Conservation (phyloP, 2,113 vertebrate genomes). For the Carlito syrichta region DNA sequence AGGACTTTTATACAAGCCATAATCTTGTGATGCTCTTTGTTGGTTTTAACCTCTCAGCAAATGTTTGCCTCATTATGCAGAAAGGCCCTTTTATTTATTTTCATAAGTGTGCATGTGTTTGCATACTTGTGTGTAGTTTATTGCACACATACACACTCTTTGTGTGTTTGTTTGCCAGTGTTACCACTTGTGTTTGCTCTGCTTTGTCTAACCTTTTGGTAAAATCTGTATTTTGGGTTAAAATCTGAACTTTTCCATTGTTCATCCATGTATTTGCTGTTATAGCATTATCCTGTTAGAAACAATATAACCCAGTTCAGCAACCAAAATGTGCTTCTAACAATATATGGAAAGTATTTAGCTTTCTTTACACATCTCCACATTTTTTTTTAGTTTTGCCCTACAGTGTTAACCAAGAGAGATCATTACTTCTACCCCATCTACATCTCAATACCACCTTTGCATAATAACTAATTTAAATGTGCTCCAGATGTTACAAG, state of each 20-base stretch:
- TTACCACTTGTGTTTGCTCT: neutral
- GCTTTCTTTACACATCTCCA: neutral
- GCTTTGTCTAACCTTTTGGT: neutral
- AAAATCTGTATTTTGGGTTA: neutral
- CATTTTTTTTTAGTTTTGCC: neutral
- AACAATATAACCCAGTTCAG: neutral
- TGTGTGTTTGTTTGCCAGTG: neutral
- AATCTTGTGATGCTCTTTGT: neutral
- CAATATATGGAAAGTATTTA: neutral
- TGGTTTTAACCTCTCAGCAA: slow-evolving; percentile 29
- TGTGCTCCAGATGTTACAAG: slow-evolving; percentile 31
- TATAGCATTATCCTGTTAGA: neutral
- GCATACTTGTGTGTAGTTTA: neutral
- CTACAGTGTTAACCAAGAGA: slow-evolving; percentile 8
- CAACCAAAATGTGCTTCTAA: neutral
- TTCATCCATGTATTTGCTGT: neutral
- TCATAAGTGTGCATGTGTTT: neutral
- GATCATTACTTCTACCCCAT: neutral
- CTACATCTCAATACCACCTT: neutral
- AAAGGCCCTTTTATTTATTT: slow-evolving; percentile 14
- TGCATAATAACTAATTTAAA: slow-evolving; percentile 23
- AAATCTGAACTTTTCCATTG: neutral
- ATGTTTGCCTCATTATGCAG: neutral
- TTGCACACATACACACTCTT: neutral
- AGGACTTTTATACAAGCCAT: neutral